Conservation (phyloP, 2,888 invertebrate species). For the Amphimallon solstitiale region DNA sequence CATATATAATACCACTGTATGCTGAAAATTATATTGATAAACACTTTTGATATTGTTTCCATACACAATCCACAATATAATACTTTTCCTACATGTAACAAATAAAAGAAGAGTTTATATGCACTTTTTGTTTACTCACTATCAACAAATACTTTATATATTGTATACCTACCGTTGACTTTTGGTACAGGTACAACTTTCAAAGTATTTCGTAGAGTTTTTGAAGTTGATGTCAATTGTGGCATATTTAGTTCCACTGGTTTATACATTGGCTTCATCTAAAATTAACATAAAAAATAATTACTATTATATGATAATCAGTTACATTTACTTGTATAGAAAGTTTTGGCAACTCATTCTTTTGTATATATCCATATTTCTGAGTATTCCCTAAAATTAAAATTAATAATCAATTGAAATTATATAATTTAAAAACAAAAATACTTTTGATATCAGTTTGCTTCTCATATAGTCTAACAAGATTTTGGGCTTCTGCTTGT, state of each 20-base stretch:
- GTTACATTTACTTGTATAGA: neutral
- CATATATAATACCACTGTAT: no score
- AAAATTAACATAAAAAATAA: neutral
- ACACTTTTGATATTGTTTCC: no score
- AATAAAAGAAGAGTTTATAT: no score
- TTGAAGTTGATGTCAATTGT: no score
- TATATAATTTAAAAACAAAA: neutral
- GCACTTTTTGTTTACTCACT: no score
- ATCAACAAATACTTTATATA: no score
- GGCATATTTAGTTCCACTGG: neutral
- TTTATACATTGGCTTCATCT: neutral
- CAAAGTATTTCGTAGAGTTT: no score
- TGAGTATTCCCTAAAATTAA: neutral
- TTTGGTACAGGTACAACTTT: neutral
- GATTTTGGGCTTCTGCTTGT: neutral
- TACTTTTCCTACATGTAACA: no score
- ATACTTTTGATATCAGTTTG: neutral
- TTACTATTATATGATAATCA: neutral
- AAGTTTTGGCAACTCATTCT: slow-evolving; percentile 7
- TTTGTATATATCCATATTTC: neutral
- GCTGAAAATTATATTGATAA: no score
- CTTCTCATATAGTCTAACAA: neutral
- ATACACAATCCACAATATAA: no score
- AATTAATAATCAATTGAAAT: neutral
- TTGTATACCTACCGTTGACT: slow-evolving; percentile 6